Evolutionary conservation across 2,113 vertebrate genomes (phyloP).

Genomic region (Psilopogon haemacephalus): DNA sequence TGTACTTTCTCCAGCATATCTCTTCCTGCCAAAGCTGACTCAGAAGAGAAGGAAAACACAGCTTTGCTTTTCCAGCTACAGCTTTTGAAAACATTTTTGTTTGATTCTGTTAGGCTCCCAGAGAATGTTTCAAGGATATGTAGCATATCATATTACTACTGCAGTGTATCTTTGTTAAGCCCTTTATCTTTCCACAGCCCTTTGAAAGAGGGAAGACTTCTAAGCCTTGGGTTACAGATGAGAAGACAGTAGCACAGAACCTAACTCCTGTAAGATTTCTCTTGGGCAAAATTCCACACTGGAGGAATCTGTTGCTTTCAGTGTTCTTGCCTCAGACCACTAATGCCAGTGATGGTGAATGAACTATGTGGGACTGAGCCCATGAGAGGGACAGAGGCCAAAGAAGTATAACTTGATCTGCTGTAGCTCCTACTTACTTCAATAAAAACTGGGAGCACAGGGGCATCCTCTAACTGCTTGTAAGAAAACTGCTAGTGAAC

Average conservation of each 20-base stretch:
- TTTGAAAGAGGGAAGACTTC: neutral
- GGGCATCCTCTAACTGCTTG: neutral
- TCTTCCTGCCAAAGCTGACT: slow-evolving; percentile 21
- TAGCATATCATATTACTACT: neutral
- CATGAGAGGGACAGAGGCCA: neutral
- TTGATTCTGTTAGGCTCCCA: neutral
- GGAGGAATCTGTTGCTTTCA: neutral
- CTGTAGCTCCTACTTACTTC: neutral
- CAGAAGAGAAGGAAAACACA: slow-evolving; percentile 23
- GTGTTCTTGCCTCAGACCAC: neutral
- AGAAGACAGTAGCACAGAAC: neutral
- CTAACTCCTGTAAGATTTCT: neutral
- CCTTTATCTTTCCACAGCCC: neutral
- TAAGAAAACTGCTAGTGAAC: neutral
- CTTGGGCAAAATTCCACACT: neutral
- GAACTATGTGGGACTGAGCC: neutral
- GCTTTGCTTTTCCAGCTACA: slow-evolving; percentile 11
- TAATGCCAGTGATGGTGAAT: neutral
- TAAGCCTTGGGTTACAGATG: neutral
- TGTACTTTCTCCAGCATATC: neutral
- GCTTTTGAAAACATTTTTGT: slow-evolving; percentile 27
- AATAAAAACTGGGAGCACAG: neutral
- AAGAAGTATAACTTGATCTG: neutral
- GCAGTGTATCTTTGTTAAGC: neutral
- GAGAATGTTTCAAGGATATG: neutral